Percentiles rank a stretch among this genome's conserved stretches.
Evolutionary conservation across 92 coral and sea anemone genomes (phyloP).

Genomic region (Plumapathes pennacea): DNA sequence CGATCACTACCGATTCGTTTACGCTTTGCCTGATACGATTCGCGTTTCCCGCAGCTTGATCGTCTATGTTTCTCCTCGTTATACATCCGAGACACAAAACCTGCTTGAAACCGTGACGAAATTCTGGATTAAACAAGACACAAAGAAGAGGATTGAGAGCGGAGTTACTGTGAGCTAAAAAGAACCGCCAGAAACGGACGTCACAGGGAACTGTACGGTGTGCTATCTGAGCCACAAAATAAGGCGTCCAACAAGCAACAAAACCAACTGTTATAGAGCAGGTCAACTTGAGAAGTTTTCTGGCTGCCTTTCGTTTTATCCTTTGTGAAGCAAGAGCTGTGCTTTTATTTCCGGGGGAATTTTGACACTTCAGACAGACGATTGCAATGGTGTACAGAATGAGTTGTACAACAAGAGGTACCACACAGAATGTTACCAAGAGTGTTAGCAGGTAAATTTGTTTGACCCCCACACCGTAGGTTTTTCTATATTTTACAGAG

Average conservation of each 20-base stretch:
- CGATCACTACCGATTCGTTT: too few relatives aligned
- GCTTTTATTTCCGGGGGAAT: not conserved
- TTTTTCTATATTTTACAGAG: too few relatives aligned
- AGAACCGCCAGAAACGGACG: constrained; percentile 29
- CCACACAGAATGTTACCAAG: constrained; percentile 11
- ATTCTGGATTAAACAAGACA: constrained; percentile 27
- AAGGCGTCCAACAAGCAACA: constrained; percentile 41
- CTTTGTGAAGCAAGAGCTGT: not conserved
- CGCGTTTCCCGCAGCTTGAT: too few relatives aligned
- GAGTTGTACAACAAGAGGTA: constrained; percentile 24
- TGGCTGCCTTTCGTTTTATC: constrained; percentile 21
- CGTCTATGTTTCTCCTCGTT: too few relatives aligned
- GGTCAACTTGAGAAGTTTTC: constrained; percentile 32
- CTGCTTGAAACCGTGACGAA: constrained; percentile 52
- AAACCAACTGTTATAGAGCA: constrained; percentile 33
- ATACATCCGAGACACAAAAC: too few relatives aligned
- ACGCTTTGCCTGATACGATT: too few relatives aligned
- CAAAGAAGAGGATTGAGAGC: constrained; percentile 43
- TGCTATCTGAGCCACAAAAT: constrained; percentile 36
- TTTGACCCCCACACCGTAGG: too few relatives aligned
- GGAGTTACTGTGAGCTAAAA: constrained; percentile 52
- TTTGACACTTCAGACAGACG: not conserved
- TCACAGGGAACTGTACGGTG: constrained; percentile 9
- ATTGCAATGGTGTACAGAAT: constrained; percentile 12
- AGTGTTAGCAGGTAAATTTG: constrained; percentile 23